These are phyloP conservation scores for Drosophila sp. DNA, from an alignment of 1,140 invertebrate species.

Conservation along the genomic window DNA sequence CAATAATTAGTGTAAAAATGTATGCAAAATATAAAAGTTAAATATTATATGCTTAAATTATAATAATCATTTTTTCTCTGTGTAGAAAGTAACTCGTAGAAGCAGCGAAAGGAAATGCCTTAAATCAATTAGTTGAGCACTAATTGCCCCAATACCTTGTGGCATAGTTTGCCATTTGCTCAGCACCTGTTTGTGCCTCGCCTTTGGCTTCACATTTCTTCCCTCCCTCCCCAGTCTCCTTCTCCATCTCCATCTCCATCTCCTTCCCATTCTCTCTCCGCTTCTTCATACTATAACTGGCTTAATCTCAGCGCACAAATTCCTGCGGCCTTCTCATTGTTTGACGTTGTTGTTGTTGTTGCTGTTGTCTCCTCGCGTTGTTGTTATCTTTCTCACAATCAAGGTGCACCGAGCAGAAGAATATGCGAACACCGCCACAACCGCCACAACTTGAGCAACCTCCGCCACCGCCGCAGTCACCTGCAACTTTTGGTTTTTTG, in stretches of 20 bases:
- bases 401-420: conserved; percentile 67
- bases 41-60: too few relatives aligned
- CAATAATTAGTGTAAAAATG: too few relatives aligned
- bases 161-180: conserved; percentile 82
- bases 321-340: conserved; percentile 81
- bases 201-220: not conserved
- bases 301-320: conserved; percentile 75
- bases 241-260: not conserved
- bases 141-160: conserved; percentile 84
- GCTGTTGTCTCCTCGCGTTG: conserved; percentile 48
- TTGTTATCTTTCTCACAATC: conserved; percentile 81
- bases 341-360: conserved; percentile 50
- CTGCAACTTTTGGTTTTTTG: conserved; percentile 19
- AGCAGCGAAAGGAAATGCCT: conserved; percentile 78
- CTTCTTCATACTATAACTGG: conserved; percentile 30
- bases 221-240: conserved; percentile 10
- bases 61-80: too few relatives aligned
- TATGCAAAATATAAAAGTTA: too few relatives aligned
- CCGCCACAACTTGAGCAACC: conserved; percentile 40
- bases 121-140: conserved; percentile 84
- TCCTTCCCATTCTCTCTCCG: not conserved
- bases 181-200: conserved; percentile 70
- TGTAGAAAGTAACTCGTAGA: conserved; percentile 19
- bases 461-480: conserved; percentile 24
- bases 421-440: conserved; percentile 49